A percentile compares a stretch with the other conserved stretches of the same genome.
Evolutionary conservation across 2,797 vertebrate genomes (phyloP).

Genomic region (Gila robusta): DNA sequence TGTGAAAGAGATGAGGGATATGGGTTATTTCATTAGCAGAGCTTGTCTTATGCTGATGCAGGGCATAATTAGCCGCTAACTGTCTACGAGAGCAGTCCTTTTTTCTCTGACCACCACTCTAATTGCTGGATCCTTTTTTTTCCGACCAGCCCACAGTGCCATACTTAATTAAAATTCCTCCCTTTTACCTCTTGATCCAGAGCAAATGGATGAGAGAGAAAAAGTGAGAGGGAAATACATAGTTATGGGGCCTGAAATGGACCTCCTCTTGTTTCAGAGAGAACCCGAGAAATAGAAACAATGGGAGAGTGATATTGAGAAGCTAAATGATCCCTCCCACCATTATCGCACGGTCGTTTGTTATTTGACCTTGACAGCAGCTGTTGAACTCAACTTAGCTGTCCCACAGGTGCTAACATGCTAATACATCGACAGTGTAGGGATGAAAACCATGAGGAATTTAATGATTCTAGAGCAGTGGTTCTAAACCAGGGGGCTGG

Average conservation of each 20-base stretch:
- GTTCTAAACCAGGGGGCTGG: background rate
- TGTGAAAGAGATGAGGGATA: conserved; percentile 43
- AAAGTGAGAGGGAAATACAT: conserved; percentile 20
- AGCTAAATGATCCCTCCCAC: conserved; percentile 28
- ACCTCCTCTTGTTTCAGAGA: background rate
- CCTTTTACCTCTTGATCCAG: conserved; percentile 71
- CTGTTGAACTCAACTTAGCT: conserved; percentile 32
- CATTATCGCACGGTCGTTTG: background rate
- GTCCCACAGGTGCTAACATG: background rate
- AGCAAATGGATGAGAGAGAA: conserved; percentile 27
- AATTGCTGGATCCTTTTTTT: conserved; percentile 58
- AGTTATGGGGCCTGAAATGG: conserved; percentile 11
- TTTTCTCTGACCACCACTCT: conserved; percentile 54
- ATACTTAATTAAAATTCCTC: conserved; percentile 80
- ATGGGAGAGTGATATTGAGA: conserved; percentile 18
- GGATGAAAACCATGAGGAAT: background rate
- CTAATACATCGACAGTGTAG: background rate
- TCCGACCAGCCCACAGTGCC: conserved; percentile 60
- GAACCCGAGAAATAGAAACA: conserved; percentile 8
- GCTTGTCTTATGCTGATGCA: conserved; percentile 65
- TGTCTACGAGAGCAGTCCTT: conserved; percentile 56
- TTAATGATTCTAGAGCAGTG: background rate
- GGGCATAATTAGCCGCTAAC: conserved; percentile 64
- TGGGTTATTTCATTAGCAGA: conserved; percentile 65
- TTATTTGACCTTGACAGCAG: conserved; percentile 39